Base-by-base conservation (phyloP, 2,888 invertebrate genomes). In the Hirtodrosophila trivittata region DNA sequence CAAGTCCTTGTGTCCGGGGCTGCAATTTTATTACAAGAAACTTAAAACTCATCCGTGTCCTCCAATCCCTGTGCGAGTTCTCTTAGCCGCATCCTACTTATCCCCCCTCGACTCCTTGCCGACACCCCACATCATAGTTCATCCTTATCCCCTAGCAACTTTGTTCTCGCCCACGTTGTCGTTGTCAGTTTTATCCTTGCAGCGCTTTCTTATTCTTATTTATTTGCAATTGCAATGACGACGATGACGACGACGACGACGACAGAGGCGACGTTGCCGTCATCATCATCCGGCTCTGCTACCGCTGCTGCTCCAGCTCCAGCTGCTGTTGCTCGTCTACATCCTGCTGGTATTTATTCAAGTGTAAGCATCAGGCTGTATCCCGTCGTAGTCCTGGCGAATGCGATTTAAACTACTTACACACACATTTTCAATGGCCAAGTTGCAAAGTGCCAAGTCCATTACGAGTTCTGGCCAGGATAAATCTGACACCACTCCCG, bases 361-460 rank as follows among this genome's bases (percentile, higher is more conserved):
- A 80, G 86, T 80, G 80, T 78, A 83, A 86, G 86, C 86, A 80
- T 66, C 75, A 64, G 50, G 25, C 73, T 51, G 50, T 41, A 16
- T 49, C 55, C 49, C 35, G n/a, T 12, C 55, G 30, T 21, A 47
- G 45, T 49, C 67, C 56, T 46, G 45, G 52, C 59, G 81, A 83
- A 83, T 80, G 84, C 76, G 80, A 83, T 86, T 80, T 80, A 86
- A 83, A 80, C 85, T 86, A 86, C 80, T 86, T 86, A 86, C 84
- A 86, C 80, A 86, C 86, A 80, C 86, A 83, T 58, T 76, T 78
- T 76, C 83, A 80, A 86, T 83, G 86, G 86, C 58, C 73, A 73
- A 80, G 86, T 83, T 80, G 80, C 80, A 80, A 80, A 80, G 80
- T 80, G 86, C 74, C 80, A 80, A 80, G 80, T 80, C 86, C 80